A percentile compares a stretch with the other conserved stretches of the same genome.
Evolutionary conservation across 2,797 vertebrate genomes (phyloP).

Genomic region (Botia almorhae): DNA sequence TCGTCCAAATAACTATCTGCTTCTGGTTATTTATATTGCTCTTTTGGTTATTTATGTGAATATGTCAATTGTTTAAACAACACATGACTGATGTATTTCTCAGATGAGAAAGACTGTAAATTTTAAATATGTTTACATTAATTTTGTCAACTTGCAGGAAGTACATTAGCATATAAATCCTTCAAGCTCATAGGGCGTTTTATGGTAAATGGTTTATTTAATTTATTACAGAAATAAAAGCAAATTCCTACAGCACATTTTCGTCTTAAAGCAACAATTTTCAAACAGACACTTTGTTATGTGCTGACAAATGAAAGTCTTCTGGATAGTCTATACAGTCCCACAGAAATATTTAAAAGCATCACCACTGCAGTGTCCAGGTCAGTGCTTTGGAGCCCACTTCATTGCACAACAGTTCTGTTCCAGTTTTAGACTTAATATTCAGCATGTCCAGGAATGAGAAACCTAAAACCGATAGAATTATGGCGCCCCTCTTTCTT

Average conservation of each 20-base stretch:
- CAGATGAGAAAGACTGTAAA: too few relatives aligned
- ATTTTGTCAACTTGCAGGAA: too few relatives aligned
- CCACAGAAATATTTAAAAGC: constrained; percentile 40
- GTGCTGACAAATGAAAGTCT: neutral
- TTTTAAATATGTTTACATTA: too few relatives aligned
- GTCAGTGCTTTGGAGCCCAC: constrained; percentile 23
- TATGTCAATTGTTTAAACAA: neutral
- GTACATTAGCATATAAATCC: too few relatives aligned
- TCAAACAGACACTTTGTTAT: neutral
- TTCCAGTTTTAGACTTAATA: constrained; percentile 59
- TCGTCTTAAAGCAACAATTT: neutral
- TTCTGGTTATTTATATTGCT: neutral
- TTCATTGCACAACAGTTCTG: constrained; percentile 60
- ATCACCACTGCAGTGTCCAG: constrained; percentile 19
- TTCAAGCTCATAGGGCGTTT: neutral
- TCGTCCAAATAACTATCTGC: neutral
- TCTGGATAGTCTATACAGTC: neutral
- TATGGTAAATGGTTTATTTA: neutral
- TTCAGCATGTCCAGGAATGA: constrained; percentile 62
- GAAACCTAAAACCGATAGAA: constrained; percentile 54
- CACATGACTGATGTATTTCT: neutral
- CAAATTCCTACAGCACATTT: neutral
- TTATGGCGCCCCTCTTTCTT: constrained; percentile 53
- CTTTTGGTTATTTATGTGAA: neutral
- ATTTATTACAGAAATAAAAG: neutral